Evolutionary conservation across 2,888 invertebrate species (phyloP), one percentile per base, ranked within the genome.

Genomic region (Chloromyia formosa): DNA sequence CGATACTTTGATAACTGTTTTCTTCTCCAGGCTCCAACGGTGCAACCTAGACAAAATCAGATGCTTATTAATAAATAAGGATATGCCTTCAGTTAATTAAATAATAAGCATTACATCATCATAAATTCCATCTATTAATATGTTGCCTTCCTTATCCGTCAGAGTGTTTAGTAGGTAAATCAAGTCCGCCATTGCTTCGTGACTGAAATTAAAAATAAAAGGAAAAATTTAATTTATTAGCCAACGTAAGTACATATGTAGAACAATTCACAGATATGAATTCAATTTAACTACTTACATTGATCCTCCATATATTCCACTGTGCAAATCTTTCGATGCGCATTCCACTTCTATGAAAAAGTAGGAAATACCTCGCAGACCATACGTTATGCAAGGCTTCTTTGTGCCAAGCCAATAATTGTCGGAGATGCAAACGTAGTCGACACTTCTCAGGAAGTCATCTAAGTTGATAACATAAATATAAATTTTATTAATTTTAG

Each of bases 341-440:
- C 98, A 95, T 83, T 93, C 91, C 10, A 98, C 89, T 85, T 96
- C 95, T 54, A 96, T 82, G 80, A 90, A 90, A 84, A 96, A 99
- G 85, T 98, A 98, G 82, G 94, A 94, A 76, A 97, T 89, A 16
- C 98, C 98, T 78, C 97, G 89, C 12, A 99, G 88, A 4, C 98
- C 98, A 85, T 98, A 98, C 0, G 98, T 98, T 76, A 99, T 90
- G 83, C 98, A 98, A 0, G 99, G 98, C 82, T 96, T 97, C n/a
- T 91, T 92, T 77, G 93, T 97, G 1, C 98, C 98, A 75, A 99
- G 86, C 98, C 98, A 99, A 84, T 98, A 99, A 86, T 98, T 99
- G 84, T 99, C 98, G 22, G 97, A 97, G 82, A 99, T 98, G 84
- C 98, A 98, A 16, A 97, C 95, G 86, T 91, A 98, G 85, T 98